phyloP scores from a whole-genome alignment of 2,888 invertebrate species.

The Agriotes lineatus region DNA sequence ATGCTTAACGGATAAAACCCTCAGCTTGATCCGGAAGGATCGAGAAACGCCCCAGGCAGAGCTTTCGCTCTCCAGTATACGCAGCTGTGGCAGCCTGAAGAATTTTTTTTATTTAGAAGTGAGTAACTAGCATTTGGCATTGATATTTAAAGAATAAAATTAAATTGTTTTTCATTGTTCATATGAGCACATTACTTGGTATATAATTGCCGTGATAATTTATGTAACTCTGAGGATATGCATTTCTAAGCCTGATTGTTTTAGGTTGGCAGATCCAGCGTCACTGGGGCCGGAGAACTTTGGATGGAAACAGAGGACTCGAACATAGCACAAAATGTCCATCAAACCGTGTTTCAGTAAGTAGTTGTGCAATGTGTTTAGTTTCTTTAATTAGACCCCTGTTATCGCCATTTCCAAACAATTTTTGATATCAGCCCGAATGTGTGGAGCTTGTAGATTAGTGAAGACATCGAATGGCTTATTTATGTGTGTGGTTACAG shows the following conservation, averaged over 20 bases:
- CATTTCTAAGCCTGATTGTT: too few relatives aligned
- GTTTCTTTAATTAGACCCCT: neutral
- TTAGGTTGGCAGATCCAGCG: constrained; percentile 84
- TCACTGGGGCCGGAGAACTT: constrained; percentile 92
- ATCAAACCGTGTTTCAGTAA: constrained; percentile 85
- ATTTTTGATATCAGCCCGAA: neutral
- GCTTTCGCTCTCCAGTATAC: constrained; percentile 76
- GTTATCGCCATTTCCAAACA: neutral
- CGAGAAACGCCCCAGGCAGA: constrained; percentile 56
- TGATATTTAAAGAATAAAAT: too few relatives aligned
- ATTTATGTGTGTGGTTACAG: neutral
- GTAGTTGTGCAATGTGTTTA: too few relatives aligned
- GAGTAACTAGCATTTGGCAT: too few relatives aligned
- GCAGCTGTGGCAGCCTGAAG: constrained; percentile 89
- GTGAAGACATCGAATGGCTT: too few relatives aligned
- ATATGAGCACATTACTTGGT: too few relatives aligned
- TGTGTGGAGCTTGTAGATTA: neutral
- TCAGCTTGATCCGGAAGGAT: constrained; percentile 82
- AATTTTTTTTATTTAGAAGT: constrained; percentile 94
- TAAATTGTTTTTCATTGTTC: too few relatives aligned
- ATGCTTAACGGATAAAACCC: constrained; percentile 86
- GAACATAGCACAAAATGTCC: constrained; percentile 92
- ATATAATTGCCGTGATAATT: too few relatives aligned
- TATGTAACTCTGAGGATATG: too few relatives aligned
- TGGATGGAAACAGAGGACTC: constrained; percentile 96